Evolutionary conservation across 2,888 invertebrate species (phyloP), one percentile per base, ranked within the genome.

Genomic region (Synergus itoensis): DNA sequence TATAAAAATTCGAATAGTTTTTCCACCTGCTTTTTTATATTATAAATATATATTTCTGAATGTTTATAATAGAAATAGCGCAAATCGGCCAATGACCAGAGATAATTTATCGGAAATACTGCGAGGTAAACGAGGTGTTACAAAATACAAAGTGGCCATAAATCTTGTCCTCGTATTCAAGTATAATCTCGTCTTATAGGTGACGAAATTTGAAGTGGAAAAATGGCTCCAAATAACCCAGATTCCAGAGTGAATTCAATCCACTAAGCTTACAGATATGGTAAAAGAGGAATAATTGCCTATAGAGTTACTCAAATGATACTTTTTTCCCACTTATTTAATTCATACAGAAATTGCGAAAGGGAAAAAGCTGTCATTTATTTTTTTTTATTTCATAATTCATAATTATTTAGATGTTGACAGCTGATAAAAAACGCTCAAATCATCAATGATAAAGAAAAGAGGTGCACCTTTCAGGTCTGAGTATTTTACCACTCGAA

Each of bases 101-200:
- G 67, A 48, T 45, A 43, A 69, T 45, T 69, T 48, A 69, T 48
- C 45, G 21, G 21, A 16, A 21, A 18, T 48, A 48, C 45, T 45
- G 45, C 45, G 45, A 45, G 21, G 67, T 21, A 45, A 69, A 69
- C 67, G 67, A 21, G 67, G 67, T 69, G 67, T 69, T 69, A 69
- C 67, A 69, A 69, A 45, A 48, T 69, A 69, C 67, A 69, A 69
- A 43, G 67, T 43, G 67, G 67, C 28, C 45, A 69, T 69, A 69
- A 69, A 48, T 69, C 67, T 69, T 69, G 7, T 69, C 21, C 45
- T 69, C 21, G 7, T 69, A 69, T 69, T 69, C 67, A 45, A 28
- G 45, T 41, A 48, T 69, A 48, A 69, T 69, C 45, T 69, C 40
- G 8, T 40, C 11, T 65, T 65, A 41, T 69, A 14, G 28, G 45